Percentiles rank a stretch among this genome's conserved stretches.
Evolutionary conservation across 2,113 vertebrate genomes (phyloP).

Genomic region (Isurus oxyrinchus): DNA sequence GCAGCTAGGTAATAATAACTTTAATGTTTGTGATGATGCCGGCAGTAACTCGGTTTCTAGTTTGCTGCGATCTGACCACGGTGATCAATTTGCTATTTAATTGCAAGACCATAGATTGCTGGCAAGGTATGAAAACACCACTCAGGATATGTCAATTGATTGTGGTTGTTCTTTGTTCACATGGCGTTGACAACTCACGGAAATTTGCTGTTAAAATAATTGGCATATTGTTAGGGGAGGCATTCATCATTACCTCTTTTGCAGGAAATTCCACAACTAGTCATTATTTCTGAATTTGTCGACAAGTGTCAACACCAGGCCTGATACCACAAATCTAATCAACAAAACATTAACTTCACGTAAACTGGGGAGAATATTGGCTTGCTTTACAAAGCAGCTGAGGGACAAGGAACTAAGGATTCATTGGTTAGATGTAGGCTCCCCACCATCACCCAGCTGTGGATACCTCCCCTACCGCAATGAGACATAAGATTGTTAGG

Average conservation of each 20-base stretch:
- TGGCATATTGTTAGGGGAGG: constrained; percentile 19
- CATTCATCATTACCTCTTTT: background rate
- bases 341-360: background rate
- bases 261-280: background rate
- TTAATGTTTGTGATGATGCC: background rate
- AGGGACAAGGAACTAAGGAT: background rate
- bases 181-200: constrained; percentile 17
- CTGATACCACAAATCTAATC: background rate
- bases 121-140: background rate
- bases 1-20: background rate
- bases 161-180: background rate
- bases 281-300: constrained; percentile 12
- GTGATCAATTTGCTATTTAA: background rate
- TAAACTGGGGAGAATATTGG: background rate
- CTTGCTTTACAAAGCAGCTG: background rate
- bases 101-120: background rate
- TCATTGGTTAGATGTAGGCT: background rate
- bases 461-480: background rate
- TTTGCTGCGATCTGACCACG: background rate
- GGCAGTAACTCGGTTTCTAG: background rate
- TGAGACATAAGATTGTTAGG: background rate
- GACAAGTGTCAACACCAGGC: background rate
- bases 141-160: background rate
- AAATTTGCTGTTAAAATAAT: constrained; percentile 3
- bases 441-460: background rate